Base-by-base conservation (phyloP, 2,797 vertebrate genomes). In the Spheniscus humboldti region DNA sequence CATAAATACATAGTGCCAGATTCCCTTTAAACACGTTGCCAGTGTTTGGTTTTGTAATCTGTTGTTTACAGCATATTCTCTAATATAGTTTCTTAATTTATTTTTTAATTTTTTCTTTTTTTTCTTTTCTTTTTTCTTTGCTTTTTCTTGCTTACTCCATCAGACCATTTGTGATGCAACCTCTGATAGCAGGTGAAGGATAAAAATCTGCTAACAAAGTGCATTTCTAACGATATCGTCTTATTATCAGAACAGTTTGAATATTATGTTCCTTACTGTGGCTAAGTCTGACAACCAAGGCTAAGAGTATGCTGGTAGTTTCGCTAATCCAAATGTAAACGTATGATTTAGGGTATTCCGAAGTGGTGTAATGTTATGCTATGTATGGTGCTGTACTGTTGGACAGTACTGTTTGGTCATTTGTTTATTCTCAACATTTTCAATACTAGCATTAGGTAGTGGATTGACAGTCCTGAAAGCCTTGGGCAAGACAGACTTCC, bases 201-300 rank as follows among this genome's bases (percentile, higher is more conserved):
- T 91, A 92, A 79, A 93, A 94, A 86, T 86, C 81, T 76, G 62
- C 62, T n/a, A 66, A 84, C 41, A 31, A 73, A 83, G 75, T 88
- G 56, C 27, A 55, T 84, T 85, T 76, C 50, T 84, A n/a, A 67
- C n/a, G 43, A 18, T 82, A 59, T 48, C 0, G 2, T 72, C 47
- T 28, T 82, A 4, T 20, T 78, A 31, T 45, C 17, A n/a, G 86
- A 90, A 59, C 31, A 59, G 31, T 57, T 80, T 68, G 57, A 80
- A n/a, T 81, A 30, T 27, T 56, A 4, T 0, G 0, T 86, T 64
- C 31, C 30, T 82, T 82, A 10, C 73, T 69, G 31, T 59, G 56
- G 47, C 43, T 31, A 10, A n/a, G 27, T 68, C 78, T 81, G 73
- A 66, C 48, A 74, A n/a, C 52, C 57, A 56, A 63, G 25, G 17